Conservation (phyloP, 2,797 vertebrate genomes). For the Gymnoscopelus braueri region DNA sequence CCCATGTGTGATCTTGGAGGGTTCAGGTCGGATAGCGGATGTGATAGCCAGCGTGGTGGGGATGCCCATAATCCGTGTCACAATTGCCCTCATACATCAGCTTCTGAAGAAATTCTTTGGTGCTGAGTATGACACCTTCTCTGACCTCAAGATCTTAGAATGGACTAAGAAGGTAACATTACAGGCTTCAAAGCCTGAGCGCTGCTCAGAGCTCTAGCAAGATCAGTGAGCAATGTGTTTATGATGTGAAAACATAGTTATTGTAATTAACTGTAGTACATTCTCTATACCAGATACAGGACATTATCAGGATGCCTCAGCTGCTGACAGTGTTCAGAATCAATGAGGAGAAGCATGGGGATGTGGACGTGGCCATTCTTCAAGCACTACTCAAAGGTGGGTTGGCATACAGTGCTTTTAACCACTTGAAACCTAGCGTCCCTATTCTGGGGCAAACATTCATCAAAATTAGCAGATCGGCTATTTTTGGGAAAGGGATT, state of each 20-base stretch:
- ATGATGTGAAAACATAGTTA: not conserved
- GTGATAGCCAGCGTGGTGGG: constrained; percentile 89
- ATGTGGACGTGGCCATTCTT: constrained; percentile 94
- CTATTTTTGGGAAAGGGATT: too few species aligned
- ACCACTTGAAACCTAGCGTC: too few species aligned
- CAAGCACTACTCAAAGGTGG: constrained; percentile 94
- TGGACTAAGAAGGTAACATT: constrained; percentile 93
- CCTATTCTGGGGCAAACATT: too few species aligned
- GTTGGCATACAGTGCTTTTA: too few species aligned
- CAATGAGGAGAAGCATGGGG: constrained; percentile 86
- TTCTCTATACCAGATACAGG: constrained; percentile 87
- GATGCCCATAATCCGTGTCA: constrained; percentile 81
- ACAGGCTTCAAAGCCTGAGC: not conserved
- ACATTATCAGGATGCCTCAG: constrained; percentile 87
- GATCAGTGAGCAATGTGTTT: not conserved
- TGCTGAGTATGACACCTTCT: constrained; percentile 83
- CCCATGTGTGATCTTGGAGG: constrained; percentile 93
- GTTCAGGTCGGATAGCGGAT: constrained; percentile 93
- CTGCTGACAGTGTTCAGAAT: constrained; percentile 91
- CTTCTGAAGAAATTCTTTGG: constrained; percentile 85
- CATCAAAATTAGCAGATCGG: too few species aligned
- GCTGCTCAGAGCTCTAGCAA: not conserved
- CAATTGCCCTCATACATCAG: constrained; percentile 81
- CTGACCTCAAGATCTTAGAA: constrained; percentile 79
- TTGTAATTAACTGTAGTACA: not conserved